A percentile compares a stretch with the other conserved stretches of the same genome.
phyloP scores from a whole-genome alignment of 2,888 invertebrate genomes.

The Penaeus monodon region DNA sequence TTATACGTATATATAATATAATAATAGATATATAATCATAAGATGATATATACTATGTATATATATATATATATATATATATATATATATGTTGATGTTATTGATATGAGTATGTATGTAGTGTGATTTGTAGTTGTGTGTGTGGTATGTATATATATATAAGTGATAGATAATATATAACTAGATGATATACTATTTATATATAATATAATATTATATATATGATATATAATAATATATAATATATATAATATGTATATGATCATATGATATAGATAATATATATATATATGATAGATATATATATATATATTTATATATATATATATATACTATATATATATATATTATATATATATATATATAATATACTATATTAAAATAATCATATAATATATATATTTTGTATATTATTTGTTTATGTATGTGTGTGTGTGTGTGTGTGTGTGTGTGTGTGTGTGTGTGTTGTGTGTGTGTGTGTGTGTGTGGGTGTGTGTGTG shows the following conservation, averaged over 20 bases:
- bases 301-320: conserved; percentile 10
- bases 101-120: neutral
- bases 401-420: neutral
- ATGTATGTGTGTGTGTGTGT: neutral
- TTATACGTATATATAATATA: no score
- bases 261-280: neutral
- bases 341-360: conserved; percentile 9
- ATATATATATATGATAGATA: neutral
- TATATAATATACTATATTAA: no score
- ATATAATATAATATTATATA: conserved; percentile 1
- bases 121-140: no score
- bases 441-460: neutral
- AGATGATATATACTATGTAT: neutral
- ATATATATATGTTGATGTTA: no score
- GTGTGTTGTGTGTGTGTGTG: neutral
- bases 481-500: neutral
- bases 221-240: neutral
- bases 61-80: no score
- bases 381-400: no score
- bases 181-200: no score
- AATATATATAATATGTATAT: conserved; percentile 3
- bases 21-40: no score
- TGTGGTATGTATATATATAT: no score
- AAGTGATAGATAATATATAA: no score
- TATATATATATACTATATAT: conserved; percentile 1